Evolutionary conservation across 2,888 invertebrate species (phyloP), one percentile per base, ranked within the genome.

Genomic region (Ryuthela nishihirai): DNA sequence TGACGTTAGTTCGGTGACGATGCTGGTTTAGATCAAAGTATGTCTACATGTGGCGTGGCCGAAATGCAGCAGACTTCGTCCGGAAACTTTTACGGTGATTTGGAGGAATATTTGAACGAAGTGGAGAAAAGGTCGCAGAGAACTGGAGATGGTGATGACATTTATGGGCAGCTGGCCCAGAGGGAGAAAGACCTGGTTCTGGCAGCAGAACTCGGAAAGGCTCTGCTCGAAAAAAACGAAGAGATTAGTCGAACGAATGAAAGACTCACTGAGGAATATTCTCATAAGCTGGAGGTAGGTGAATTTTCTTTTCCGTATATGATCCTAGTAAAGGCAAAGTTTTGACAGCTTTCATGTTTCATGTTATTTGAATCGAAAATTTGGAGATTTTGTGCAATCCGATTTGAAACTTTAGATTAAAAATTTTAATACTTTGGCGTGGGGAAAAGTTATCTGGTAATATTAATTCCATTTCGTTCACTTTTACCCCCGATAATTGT

Each of bases 161-260:
- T 63, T 3, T 63, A 63, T 21, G 44, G 56, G 5, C 72, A 74
- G 55, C 64, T 95, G 48, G 88, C 88, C 70, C 90, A 92, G 76
- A 91, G 93, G 73, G 94, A 94, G 71, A 86, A 87, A 58, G 93
- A 94, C 73, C 80, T 94, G 49, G 82, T 91, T 62, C 78, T 95
- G 52, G 94, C 94, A 0, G 95, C 94, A 0, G 93, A 95, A 75
- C 78, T 95, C 48, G 95, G 95, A 40, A 94, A 94, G 74, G 94
- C 94, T 1, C 77, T 95, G 52, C 77, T 95, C 65, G 93, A 93
- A 69, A 89, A 91, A 74, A 95, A 94, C 74, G 88, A 92, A 72
- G 92, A 93, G 72, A 77, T 95, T 68, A 88, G 87, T 71, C 83
- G 84, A 70, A 87, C 89, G 70, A 85, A 89, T 75, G 93, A 94